Base-by-base conservation (phyloP, 2,888 invertebrate genomes). In the Andrena camellia region DNA sequence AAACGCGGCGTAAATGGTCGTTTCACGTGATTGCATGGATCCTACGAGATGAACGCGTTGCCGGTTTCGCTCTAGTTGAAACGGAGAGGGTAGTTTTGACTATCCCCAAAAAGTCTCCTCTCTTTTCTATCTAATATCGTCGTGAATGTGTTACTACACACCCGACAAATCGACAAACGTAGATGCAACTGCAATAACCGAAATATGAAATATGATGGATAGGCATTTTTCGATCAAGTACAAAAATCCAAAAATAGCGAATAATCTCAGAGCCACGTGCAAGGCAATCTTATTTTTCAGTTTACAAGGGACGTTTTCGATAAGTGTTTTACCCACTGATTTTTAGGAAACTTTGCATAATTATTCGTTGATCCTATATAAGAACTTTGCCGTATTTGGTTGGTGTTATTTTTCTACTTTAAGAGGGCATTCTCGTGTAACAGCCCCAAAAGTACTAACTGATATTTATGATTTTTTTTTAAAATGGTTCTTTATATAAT, bases 21-120 rank as follows among this genome's bases (percentile, higher is more conserved):
- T 92, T 92, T 60, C 89, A 62, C 88, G 88, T 91, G 92, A 92
- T 92, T 92, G 92, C 89, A 85, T 87, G 86, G 85, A 87, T 89
- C 85, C 79, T 75, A 63, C 76, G 74, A 83, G 87, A 89, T 87
- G 88, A 86, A 76, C 69, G 63, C 52, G 78, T 52, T 69, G 70
- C 31, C 31, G 66, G 70, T 78, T 81, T 66, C 73, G 69, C 63
- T 79, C 57, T 64, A 48, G 69, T 52, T 31, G 78, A 80, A 71
- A 81, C 84, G 70, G 48, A 78, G 62, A 35, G 66, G 78, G 68
- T 74, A 73, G 81, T 88, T 88, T 68, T 76, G 48, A n/a, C 68
- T 73, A 70, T 69, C 69, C 66, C 71, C 54, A 50, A 66, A 48
- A 74, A 62, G 59, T 31, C 50, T n/a, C 31, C 29, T 31, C 74